A percentile compares a stretch with the other conserved stretches of the same genome.
phyloP scores from a whole-genome alignment of 1,140 invertebrate genomes.

The Aphaenogaster ashmeadi region DNA sequence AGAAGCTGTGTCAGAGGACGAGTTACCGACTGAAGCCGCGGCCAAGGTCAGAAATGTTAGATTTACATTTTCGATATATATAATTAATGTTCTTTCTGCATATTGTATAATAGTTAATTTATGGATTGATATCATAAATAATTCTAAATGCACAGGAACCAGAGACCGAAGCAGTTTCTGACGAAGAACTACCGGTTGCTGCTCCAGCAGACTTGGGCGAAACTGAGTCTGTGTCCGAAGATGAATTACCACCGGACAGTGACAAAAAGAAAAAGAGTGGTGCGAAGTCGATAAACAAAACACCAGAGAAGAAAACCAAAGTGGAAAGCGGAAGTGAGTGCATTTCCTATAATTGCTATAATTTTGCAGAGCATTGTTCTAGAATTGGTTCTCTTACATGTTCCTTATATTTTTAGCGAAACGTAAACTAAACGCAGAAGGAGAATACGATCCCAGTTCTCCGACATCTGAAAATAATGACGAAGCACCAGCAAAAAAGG shows the following conservation, averaged over 20 bases:
- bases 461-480: conserved; percentile 91
- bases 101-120: conserved; percentile 10
- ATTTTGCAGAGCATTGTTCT: neutral
- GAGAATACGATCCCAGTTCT: conserved; percentile 93
- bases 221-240: conserved; percentile 94
- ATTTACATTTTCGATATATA: conserved; percentile 3
- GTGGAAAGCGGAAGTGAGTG: conserved; percentile 79
- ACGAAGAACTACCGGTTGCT: conserved; percentile 92
- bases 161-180: conserved; percentile 91
- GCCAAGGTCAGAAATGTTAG: conserved; percentile 79
- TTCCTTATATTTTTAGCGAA: conserved; percentile 82
- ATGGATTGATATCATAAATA: conserved; percentile 1
- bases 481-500: conserved; percentile 90
- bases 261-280: conserved; percentile 84
- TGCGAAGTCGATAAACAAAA: conserved; percentile 77
- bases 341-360: neutral
- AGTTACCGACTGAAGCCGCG: conserved; percentile 87
- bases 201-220: conserved; percentile 93
- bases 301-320: conserved; percentile 81
- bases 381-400: neutral
- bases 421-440: conserved; percentile 88
- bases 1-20: conserved; percentile 91
- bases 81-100: conserved; percentile 4
- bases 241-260: conserved; percentile 91
- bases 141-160: conserved; percentile 81